These are phyloP conservation scores for Bubalus kerabau DNA, from an alignment of 2,113 vertebrate species.

Conservation along the genomic window DNA sequence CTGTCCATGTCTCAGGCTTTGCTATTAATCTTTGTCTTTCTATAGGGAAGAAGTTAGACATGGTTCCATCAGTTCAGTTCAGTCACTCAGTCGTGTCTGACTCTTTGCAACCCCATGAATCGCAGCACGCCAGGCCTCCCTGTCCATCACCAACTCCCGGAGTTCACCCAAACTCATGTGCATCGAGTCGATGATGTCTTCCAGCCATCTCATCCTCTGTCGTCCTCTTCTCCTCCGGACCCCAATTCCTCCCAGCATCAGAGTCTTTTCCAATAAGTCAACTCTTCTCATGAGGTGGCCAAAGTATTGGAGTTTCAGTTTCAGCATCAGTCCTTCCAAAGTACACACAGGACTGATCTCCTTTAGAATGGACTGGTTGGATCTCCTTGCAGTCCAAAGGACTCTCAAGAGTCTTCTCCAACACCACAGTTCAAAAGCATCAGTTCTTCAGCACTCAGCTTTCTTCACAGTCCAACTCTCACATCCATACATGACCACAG, in stretches of 20 bases:
- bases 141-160: neutral
- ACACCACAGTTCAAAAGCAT: too few species aligned
- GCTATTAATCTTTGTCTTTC: neutral
- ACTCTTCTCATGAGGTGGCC: neutral
- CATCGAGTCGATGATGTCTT: neutral
- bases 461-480: too few species aligned
- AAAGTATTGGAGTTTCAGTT: neutral
- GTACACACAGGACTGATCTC: too few species aligned
- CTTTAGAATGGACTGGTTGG: too few species aligned
- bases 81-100: rapidly evolving
- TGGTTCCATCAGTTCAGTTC: too few species aligned
- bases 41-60: neutral
- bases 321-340: neutral
- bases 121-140: neutral
- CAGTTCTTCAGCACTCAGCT: too few species aligned
- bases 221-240: rapidly evolving
- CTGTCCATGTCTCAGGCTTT: neutral
- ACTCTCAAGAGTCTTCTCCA: too few species aligned
- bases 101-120: neutral
- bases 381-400: too few species aligned
- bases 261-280: neutral
- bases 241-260: neutral
- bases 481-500: too few species aligned
- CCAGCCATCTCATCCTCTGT: neutral
- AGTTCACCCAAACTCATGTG: neutral